Evolutionary conservation across 2,113 vertebrate species (phyloP).

Genomic region (Ictalurus punctatus): DNA sequence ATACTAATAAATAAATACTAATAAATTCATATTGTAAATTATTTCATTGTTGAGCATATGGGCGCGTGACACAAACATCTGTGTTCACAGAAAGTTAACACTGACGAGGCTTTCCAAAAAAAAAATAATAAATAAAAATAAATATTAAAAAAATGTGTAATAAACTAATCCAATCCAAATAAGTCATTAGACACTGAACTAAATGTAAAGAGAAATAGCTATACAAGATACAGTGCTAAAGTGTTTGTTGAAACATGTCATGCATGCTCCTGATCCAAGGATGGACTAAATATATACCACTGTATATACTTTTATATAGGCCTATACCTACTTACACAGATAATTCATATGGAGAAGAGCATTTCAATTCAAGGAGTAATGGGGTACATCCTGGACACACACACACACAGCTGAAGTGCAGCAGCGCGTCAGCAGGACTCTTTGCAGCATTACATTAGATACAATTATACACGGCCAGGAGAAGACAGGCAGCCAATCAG

Average conservation of each 20-base stretch:
- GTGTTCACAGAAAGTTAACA: not conserved
- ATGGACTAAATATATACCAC: too few relatives aligned
- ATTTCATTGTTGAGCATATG: not conserved
- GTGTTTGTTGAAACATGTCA: too few relatives aligned
- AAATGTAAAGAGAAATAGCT: not conserved
- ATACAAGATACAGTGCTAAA: not conserved
- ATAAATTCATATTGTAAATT: not conserved
- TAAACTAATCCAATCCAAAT: too few relatives aligned
- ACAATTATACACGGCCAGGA: slow-evolving; percentile 99
- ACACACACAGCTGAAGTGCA: not conserved
- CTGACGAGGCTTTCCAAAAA: too few relatives aligned
- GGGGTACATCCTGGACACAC: not conserved
- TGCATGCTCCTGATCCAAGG: too few relatives aligned
- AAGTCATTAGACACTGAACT: too few relatives aligned
- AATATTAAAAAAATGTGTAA: too few relatives aligned
- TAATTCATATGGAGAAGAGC: too few relatives aligned
- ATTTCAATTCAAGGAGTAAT: too few relatives aligned
- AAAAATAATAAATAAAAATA: too few relatives aligned
- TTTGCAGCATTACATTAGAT: slow-evolving; percentile 96
- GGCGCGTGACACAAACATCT: not conserved
- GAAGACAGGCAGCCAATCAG: slow-evolving; percentile 97
- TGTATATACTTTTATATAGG: too few relatives aligned
- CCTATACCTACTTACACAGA: too few relatives aligned
- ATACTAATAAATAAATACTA: not conserved
- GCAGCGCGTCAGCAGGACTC: slow-evolving; percentile 64